Base-by-base conservation (phyloP, 1,140 invertebrate species). In the Papilio dardanus region DNA sequence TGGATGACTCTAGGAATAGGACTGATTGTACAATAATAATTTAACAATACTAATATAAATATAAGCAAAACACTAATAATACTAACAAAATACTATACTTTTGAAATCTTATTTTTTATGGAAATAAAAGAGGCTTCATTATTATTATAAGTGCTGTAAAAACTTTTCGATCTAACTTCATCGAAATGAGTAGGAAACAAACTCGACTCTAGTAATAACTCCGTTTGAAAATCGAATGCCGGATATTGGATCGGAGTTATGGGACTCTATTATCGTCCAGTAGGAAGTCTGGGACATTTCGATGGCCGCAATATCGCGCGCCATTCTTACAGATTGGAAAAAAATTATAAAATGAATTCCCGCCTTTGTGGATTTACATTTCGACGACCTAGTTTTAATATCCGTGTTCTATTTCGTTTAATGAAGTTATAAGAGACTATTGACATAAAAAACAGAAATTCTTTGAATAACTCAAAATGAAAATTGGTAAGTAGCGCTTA, bases 241-340 rank as follows among this genome's bases (percentile, higher is more conserved):
- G 62, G 76, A 77, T 77, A 77, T 77, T 28, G 73, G 62, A 75
- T 74, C 50, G 33, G 37, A 30, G 40, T 30, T 37, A 77, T 79
- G 77, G 67, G 81, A 81, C 73, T 83, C 74, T 74, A 81, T 82
- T 75, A 79, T 74, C 74, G 78, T 54, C 77, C 77, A 82, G 81
- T 82, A 79, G 81, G 80, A 82, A 83, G 79, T 67, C 76, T 62
- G 74, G n/a, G 71, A 74, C 75, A 77, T 74, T 74, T 40, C 74
- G 76, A 78, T 74, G 69, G 75, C 46, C 62, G 74, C 75, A 77
- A 80, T 85, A 79, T 77, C 74, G 74, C 37, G 33, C 58, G 74
- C 73, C 74, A 79, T 75, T 75, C 74, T 79, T 62, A 21, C 33
- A 62, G 62, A 66, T 67, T 69, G 33, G 8, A 69, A 37, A 69